phyloP scores from a whole-genome alignment of 2,113 vertebrate species.

The Antechinus stuartii region DNA sequence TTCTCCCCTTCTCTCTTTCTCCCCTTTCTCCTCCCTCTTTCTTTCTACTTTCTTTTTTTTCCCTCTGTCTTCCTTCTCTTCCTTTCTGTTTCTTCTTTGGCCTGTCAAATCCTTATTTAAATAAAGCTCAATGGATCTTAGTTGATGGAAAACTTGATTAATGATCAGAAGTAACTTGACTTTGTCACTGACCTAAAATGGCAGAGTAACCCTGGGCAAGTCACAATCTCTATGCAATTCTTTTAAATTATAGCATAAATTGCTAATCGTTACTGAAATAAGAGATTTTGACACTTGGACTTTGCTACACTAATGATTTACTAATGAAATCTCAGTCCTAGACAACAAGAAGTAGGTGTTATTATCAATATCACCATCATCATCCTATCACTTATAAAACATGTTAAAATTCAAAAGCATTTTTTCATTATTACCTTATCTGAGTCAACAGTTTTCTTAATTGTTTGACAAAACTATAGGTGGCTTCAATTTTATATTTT shows the following conservation, averaged over 20 bases:
- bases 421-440: background rate
- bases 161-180: background rate
- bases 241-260: background rate
- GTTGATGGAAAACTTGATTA: background rate
- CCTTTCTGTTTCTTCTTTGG: background rate
- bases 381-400: background rate
- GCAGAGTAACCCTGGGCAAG: background rate
- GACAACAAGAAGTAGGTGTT: background rate
- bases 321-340: background rate
- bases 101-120: background rate
- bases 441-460: background rate
- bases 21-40: background rate
- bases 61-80: background rate
- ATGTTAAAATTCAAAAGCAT: background rate
- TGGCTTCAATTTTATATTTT: background rate
- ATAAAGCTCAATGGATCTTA: background rate
- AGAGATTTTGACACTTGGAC: background rate
- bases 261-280: background rate
- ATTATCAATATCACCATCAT: background rate
- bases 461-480: background rate
- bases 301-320: background rate
- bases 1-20: background rate
- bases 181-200: background rate
- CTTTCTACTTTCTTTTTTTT: background rate
- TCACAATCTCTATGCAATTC: background rate